phyloP scores from a whole-genome alignment of 2,888 invertebrate genomes.

The Lasioglossum leucozonium region DNA sequence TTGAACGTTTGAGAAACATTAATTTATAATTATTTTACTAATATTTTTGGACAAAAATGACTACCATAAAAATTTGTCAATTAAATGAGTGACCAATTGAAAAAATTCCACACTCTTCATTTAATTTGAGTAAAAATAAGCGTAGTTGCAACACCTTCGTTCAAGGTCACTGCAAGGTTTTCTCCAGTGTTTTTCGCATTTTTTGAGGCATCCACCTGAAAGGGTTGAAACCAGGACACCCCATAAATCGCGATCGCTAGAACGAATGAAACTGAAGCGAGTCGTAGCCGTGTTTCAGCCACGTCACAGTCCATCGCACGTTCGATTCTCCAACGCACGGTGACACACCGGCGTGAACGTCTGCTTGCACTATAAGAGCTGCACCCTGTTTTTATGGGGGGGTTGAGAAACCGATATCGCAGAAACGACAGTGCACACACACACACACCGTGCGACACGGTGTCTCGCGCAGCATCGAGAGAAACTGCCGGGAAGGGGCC shows the following conservation, averaged over 20 bases:
- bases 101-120: no score
- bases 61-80: no score
- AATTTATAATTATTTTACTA: no score
- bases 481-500: neutral
- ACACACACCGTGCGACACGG: slow-evolving; percentile 2
- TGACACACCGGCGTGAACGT: slow-evolving; percentile 40
- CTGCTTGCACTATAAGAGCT: slow-evolving; percentile 50
- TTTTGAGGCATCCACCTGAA: neutral
- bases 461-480: neutral
- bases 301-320: slow-evolving; percentile 14
- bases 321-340: slow-evolving; percentile 17
- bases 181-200: neutral
- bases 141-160: neutral
- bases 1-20: neutral
- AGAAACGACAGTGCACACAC: neutral
- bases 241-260: slow-evolving; percentile 10
- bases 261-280: slow-evolving; percentile 45
- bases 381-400: slow-evolving; percentile 29
- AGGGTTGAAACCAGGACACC: neutral
- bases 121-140: neutral
- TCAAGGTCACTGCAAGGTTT: neutral
- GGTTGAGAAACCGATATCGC: neutral
- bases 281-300: slow-evolving; percentile 13
- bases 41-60: no score
- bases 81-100: no score